These are phyloP conservation scores for Etheostoma spectabile DNA, from an alignment of 2,113 vertebrate genomes.

Conservation along the genomic window DNA sequence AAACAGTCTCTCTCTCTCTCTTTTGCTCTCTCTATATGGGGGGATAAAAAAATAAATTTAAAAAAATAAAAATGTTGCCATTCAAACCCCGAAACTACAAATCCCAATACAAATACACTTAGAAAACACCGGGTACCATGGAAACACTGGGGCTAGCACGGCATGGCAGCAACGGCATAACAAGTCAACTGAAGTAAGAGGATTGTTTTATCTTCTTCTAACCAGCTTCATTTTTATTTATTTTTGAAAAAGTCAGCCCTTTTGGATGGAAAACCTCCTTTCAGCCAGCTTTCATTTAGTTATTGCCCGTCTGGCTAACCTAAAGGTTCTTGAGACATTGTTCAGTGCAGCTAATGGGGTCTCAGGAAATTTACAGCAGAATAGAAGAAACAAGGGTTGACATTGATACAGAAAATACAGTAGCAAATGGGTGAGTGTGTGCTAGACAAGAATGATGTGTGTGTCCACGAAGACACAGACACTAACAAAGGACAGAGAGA, in stretches of 20 bases:
- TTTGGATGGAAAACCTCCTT: constrained; percentile 55
- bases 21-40: constrained; percentile 41
- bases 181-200: constrained; percentile 82
- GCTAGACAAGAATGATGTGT: neutral
- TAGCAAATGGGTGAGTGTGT: constrained; percentile 5
- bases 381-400: constrained; percentile 23
- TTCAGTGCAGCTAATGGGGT: constrained; percentile 29
- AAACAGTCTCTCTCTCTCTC: constrained; percentile 26
- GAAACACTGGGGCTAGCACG: constrained; percentile 75
- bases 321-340: constrained; percentile 43
- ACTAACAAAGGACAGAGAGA: neutral
- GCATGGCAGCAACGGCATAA: constrained; percentile 62
- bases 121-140: constrained; percentile 68
- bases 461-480: neutral
- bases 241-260: constrained; percentile 68
- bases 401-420: constrained; percentile 32
- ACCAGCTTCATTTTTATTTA: constrained; percentile 44
- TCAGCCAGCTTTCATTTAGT: constrained; percentile 57
- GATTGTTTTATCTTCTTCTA: constrained; percentile 76
- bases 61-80: too few species aligned
- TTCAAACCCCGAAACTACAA: constrained; percentile 44
- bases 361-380: constrained; percentile 33
- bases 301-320: constrained; percentile 32
- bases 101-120: constrained; percentile 69
- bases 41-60: too few species aligned